phyloP scores from a whole-genome alignment of 1,140 invertebrate species.

The Brachionus rotundiformis region DNA sequence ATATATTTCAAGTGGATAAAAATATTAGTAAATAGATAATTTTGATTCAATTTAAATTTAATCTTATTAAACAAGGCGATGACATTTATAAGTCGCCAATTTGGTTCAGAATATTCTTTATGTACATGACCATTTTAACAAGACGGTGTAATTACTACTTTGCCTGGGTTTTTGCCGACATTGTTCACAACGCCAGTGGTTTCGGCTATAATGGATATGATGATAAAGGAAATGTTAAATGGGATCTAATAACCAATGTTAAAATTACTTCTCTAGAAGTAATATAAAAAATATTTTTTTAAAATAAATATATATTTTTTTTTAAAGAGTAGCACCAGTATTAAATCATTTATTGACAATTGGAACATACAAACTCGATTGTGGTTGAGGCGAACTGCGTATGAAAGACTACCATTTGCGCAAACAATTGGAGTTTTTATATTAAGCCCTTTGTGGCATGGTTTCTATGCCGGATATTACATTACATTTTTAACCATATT shows the following conservation, averaged over 20 bases:
- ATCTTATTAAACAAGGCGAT: neutral
- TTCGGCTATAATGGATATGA: conserved; percentile 84
- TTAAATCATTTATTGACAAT: conserved; percentile 63
- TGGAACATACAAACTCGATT: conserved; percentile 83
- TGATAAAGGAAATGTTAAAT: conserved; percentile 70
- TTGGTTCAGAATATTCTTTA: neutral
- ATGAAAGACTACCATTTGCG: conserved; percentile 73
- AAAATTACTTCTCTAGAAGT: conserved; percentile 70
- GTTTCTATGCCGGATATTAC: conserved; percentile 94
- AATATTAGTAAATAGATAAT: neutral
- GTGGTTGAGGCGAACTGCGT: conserved; percentile 83
- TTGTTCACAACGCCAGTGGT: conserved; percentile 73
- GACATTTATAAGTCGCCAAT: neutral
- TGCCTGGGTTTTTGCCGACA: conserved; percentile 82
- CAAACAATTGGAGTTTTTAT: conserved; percentile 73
- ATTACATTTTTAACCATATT: conserved; percentile 85
- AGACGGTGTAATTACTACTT: conserved; percentile 88
- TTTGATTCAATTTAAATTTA: neutral
- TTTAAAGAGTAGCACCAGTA: conserved; percentile 66
- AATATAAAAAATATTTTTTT: neutral
- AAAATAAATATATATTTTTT: neutral
- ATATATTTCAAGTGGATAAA: conserved; percentile 1
- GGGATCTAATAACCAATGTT: conserved; percentile 88
- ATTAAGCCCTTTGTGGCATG: conserved; percentile 92
- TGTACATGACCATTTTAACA: conserved; percentile 65